Base-by-base conservation (phyloP, 2,797 vertebrate species). In the Neolamprologus multifasciatus region DNA sequence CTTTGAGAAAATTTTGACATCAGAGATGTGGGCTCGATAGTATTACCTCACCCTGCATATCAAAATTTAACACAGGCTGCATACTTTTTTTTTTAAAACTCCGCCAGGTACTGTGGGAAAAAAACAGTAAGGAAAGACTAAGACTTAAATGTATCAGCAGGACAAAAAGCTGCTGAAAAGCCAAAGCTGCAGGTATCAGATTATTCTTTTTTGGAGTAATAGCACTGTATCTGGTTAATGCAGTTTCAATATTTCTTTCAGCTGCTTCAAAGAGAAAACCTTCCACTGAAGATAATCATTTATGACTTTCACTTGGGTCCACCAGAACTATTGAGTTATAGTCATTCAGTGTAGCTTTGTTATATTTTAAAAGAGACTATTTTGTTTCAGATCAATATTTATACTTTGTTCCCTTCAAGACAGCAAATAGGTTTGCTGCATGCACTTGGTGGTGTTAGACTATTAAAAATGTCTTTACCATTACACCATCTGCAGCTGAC, bases 211-310 rank as follows among this genome's bases (percentile, higher is more conserved):
- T 81, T 64, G 50, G 10, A 29, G 43, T 80, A 85, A 85, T 81
- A 82, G 17, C 11, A 38, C 19, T 38, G 21, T 76, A 26, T 59
- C 67, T 81, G 43, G 17, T 91, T 86, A 83, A 82, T 74, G 57
- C 80, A 64, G 26, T 48, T 26, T 78, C 64, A 29, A 52, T 87
- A 84, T 85, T 88, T 86, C 31, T 69, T 40, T 62, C 74, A 80
- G 89, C 78, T 84, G 85, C 84, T 81, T 91, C 83, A 88, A 81
- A 89, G 81, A 57, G 55, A 86, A 91, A 84, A 40, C 10, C 40
- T 78, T 83, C 43, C 19, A 36, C 50, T 79, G 78, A 83, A 81
- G 77, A 86, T 86, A 77, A 94, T 84, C 86, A 87, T 84, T 91
- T 82, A 59, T 62, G 43, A 55, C 79, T 87, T 86, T 76, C 76